phyloP scores from a whole-genome alignment of 92 coral and sea anemone genomes.

The Palythoa grandis region DNA sequence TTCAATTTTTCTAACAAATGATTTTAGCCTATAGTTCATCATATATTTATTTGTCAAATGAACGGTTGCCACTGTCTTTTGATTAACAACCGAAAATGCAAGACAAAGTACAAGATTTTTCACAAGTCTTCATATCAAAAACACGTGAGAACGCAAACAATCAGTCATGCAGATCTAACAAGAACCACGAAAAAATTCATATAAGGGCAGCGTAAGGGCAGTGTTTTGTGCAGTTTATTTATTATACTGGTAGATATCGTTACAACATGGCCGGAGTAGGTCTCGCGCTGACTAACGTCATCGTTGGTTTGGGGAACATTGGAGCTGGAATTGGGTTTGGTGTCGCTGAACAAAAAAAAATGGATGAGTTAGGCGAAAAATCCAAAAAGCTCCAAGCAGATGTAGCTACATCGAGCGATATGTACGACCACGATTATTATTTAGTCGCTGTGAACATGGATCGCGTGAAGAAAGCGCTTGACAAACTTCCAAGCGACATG shows the following conservation, averaged over 20 bases:
- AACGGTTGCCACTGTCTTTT: too few relatives aligned
- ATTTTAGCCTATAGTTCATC: too few relatives aligned
- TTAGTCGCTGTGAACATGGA: constrained; percentile 57
- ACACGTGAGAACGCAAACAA: too few relatives aligned
- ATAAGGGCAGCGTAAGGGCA: too few relatives aligned
- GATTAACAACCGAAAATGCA: too few relatives aligned
- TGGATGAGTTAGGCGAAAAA: constrained; percentile 51
- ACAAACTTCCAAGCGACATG: constrained; percentile 65
- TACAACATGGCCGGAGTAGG: constrained; percentile 47
- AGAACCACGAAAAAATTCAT: too few relatives aligned
- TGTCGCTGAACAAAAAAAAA: constrained; percentile 53
- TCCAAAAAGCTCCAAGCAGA: constrained; percentile 41
- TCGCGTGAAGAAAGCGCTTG: constrained; percentile 57
- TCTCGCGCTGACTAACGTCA: constrained; percentile 51
- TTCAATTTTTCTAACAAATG: too few relatives aligned
- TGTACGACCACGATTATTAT: constrained; percentile 64
- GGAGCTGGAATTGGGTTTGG: constrained; percentile 62
- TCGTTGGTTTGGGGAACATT: constrained; percentile 40
- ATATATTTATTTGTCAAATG: too few relatives aligned
- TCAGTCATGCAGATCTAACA: too few relatives aligned
- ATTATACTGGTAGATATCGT: background rate
- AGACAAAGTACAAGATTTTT: too few relatives aligned
- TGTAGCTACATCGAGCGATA: constrained; percentile 31
- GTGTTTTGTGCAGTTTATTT: background rate
- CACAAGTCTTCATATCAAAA: too few relatives aligned